These are phyloP conservation scores for Centropus unirufus DNA, from an alignment of 2,113 vertebrate genomes.

Conservation along the genomic window DNA sequence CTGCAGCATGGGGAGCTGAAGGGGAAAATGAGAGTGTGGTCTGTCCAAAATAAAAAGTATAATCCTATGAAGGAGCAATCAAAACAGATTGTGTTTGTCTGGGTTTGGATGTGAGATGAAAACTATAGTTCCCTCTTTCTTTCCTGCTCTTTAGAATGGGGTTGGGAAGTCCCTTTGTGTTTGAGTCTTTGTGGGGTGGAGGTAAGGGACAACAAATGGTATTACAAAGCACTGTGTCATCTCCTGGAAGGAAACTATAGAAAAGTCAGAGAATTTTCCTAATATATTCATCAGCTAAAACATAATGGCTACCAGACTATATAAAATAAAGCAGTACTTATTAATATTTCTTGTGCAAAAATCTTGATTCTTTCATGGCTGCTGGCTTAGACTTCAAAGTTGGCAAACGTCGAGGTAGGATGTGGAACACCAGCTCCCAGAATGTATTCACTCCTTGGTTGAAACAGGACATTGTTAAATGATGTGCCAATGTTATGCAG, in stretches of 20 bases:
- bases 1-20: neutral
- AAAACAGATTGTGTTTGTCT: neutral
- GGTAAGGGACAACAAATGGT: neutral
- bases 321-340: neutral
- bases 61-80: neutral
- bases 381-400: neutral
- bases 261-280: neutral
- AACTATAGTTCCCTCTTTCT: neutral
- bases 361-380: neutral
- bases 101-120: neutral
- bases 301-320: neutral
- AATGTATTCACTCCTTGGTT: neutral
- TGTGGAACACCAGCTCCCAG: neutral
- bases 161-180: neutral
- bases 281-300: neutral
- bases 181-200: neutral
- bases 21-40: neutral
- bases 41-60: neutral
- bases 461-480: neutral
- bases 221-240: neutral
- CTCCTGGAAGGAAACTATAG: neutral
- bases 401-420: neutral
- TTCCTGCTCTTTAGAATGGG: accelerated
- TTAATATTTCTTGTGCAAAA: neutral
- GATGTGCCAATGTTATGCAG: neutral